phyloP scores from a whole-genome alignment of 2,797 vertebrate species.

The Tenualosa thibaudeaui region DNA sequence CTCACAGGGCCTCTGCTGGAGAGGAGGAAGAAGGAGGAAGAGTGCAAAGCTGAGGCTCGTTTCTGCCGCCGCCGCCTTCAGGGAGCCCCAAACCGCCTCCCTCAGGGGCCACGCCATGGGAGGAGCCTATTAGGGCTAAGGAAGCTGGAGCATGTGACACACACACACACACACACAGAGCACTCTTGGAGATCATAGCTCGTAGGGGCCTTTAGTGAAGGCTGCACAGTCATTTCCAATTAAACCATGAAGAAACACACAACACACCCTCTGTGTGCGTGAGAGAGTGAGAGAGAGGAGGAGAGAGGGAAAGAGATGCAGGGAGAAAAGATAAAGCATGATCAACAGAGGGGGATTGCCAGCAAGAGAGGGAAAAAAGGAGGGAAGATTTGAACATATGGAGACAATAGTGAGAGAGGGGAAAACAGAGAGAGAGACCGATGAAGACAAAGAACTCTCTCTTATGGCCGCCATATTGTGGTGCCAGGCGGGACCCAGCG shows the following conservation, averaged over 20 bases:
- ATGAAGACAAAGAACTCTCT: background rate
- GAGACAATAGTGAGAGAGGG: background rate
- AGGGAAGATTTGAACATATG: background rate
- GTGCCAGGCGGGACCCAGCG: too few species aligned
- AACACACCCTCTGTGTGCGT: constrained; percentile 26
- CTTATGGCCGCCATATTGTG: too few species aligned
- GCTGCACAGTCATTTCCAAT: constrained; percentile 35
- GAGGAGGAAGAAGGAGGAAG: background rate
- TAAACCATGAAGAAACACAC: constrained; percentile 22
- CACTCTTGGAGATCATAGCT: constrained; percentile 42
- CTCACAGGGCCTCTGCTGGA: background rate
- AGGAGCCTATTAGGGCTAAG: background rate
- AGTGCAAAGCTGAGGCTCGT: background rate
- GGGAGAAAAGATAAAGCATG: background rate
- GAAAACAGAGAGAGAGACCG: background rate
- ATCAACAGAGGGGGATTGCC: background rate
- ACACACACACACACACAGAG: background rate
- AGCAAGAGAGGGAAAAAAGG: background rate
- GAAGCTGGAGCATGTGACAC: background rate
- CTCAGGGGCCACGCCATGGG: background rate
- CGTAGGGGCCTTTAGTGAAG: constrained; percentile 5
- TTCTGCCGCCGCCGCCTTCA: background rate
- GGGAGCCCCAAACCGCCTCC: background rate
- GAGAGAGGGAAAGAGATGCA: background rate
- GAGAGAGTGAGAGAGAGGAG: background rate